A percentile compares a stretch with the other conserved stretches of the same genome.
Conservation (phyloP, 1,140 invertebrate genomes). For the Apocrypta bakeri region DNA sequence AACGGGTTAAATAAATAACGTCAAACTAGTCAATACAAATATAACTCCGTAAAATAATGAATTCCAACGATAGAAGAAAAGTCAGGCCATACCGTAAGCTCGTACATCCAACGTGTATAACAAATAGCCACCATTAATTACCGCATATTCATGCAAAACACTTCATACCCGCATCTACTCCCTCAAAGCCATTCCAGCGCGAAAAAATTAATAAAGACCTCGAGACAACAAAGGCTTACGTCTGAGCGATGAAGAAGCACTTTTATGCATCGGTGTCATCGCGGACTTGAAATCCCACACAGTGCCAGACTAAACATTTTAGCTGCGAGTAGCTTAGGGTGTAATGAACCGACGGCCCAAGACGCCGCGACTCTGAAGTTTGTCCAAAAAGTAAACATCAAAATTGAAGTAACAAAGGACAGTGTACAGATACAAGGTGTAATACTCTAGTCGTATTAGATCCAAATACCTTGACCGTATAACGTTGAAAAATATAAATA, state of each 20-base stretch:
- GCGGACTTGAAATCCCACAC: slow-evolving; percentile 53
- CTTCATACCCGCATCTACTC: background rate
- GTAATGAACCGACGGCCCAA: slow-evolving; percentile 38
- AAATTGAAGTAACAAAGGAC: background rate
- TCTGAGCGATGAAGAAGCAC: background rate
- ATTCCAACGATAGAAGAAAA: too few relatives aligned
- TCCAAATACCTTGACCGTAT: too few relatives aligned
- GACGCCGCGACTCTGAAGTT: background rate
- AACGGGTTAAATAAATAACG: too few relatives aligned
- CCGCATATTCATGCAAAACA: background rate
- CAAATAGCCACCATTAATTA: background rate
- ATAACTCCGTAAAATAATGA: too few relatives aligned
- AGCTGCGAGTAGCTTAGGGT: slow-evolving; percentile 43
- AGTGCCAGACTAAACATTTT: slow-evolving; percentile 64
- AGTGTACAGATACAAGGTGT: too few relatives aligned
- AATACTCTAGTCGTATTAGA: too few relatives aligned
- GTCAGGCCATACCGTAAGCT: too few relatives aligned
- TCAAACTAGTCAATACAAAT: too few relatives aligned
- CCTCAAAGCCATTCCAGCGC: background rate
- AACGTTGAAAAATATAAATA: too few relatives aligned
- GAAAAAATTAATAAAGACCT: slow-evolving; percentile 41
- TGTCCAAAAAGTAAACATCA: slow-evolving; percentile 17
- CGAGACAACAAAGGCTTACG: slow-evolving; percentile 37
- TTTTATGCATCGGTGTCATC: background rate
- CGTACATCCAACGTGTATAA: background rate